Percentiles rank a stretch among this genome's conserved stretches.
phyloP scores from a whole-genome alignment of 2,797 vertebrate genomes.

The Aulostomus chinensis region DNA sequence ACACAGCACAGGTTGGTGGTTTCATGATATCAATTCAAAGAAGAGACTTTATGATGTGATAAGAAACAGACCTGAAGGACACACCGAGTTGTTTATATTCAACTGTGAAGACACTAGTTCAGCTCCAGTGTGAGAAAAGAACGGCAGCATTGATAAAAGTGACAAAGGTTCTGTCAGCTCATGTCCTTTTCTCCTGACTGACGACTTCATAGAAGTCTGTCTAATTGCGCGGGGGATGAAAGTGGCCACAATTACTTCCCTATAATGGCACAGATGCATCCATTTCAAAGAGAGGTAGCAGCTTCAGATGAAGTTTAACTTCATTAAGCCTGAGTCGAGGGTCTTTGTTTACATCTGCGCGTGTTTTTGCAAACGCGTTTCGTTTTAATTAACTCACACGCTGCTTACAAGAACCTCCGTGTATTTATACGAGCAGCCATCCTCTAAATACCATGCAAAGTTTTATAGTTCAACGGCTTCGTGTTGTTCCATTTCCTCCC shows the following conservation, averaged over 20 bases:
- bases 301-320: conserved; percentile 58
- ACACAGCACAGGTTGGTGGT: conserved; percentile 13
- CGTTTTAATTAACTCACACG: too few species aligned
- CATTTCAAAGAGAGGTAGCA: conserved; percentile 61
- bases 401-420: too few species aligned
- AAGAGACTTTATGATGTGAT: conserved; percentile 42
- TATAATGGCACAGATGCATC: conserved; percentile 64
- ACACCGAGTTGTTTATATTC: conserved; percentile 54
- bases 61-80: conserved; percentile 46
- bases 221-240: conserved; percentile 69
- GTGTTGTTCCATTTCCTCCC: conserved; percentile 1
- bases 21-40: conserved; percentile 24
- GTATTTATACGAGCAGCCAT: too few species aligned
- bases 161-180: conserved; percentile 62
- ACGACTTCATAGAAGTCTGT: conserved; percentile 66
- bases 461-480: conserved; percentile 29
- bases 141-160: conserved; percentile 53
- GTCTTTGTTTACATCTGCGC: conserved; percentile 21
- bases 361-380: not conserved
- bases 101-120: conserved; percentile 47
- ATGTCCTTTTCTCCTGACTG: conserved; percentile 61
- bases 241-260: conserved; percentile 72
- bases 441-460: too few species aligned
- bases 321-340: conserved; percentile 32
- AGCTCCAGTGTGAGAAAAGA: conserved; percentile 9